Conservation (phyloP, 2,797 vertebrate genomes). For the Rhinogobio ventralis region DNA sequence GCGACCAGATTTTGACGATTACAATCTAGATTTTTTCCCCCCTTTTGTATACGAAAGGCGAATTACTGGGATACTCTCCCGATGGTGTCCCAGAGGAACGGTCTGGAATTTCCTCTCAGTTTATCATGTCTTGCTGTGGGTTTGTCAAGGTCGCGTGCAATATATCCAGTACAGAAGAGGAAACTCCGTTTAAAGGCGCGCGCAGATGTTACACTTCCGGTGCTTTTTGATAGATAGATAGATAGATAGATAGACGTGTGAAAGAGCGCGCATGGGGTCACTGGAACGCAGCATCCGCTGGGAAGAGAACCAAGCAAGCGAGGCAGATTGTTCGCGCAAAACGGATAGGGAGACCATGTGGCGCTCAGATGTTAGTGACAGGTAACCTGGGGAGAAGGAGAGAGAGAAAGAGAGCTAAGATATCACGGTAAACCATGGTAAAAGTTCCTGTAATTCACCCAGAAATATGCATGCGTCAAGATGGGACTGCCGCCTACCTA, state of each 20-base stretch:
- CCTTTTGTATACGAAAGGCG: constrained; percentile 63
- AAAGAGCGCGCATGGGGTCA: constrained; percentile 77
- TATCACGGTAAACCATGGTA: constrained; percentile 22
- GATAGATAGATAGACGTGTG: constrained; percentile 59
- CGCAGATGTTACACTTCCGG: constrained; percentile 69
- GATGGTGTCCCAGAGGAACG: constrained; percentile 57
- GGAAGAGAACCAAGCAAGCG: constrained; percentile 22
- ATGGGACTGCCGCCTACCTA: constrained; percentile 1
- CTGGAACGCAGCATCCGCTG: constrained; percentile 4
- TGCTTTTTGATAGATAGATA: constrained; percentile 50
- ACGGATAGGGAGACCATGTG: constrained; percentile 68
- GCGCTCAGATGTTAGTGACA: constrained; percentile 75
- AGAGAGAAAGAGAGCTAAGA: constrained; percentile 22
- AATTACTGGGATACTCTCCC: constrained; percentile 63
- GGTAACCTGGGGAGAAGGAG: constrained; percentile 63
- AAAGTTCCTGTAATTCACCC: constrained; percentile 28
- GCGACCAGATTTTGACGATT: constrained; percentile 74
- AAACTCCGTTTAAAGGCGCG: constrained; percentile 69
- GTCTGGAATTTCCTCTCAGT: constrained; percentile 68
- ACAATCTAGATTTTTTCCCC: constrained; percentile 73
- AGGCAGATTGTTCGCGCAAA: constrained; percentile 28
- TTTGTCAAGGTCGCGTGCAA: constrained; percentile 66
- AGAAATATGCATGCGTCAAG: constrained; percentile 19
- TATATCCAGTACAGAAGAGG: constrained; percentile 72
- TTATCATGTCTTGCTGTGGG: constrained; percentile 63